Percentiles rank a stretch among this genome's conserved stretches.
These are phyloP conservation scores for Varanus salvator DNA, from an alignment of 2,113 vertebrate species.

Conservation along the genomic window DNA sequence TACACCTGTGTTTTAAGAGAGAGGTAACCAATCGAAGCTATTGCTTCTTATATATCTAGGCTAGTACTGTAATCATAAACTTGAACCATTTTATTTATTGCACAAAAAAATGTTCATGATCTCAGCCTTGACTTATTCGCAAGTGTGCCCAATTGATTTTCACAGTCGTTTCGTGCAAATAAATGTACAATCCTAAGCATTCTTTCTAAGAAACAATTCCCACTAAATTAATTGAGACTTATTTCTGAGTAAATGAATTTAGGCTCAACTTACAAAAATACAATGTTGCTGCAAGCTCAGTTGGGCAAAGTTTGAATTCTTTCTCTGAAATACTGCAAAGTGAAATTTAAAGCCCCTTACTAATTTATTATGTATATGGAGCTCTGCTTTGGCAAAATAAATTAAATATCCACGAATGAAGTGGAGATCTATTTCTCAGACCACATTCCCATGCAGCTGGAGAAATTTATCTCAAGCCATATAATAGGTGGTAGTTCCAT, in stretches of 20 bases:
- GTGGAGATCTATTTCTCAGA: constrained; percentile 40
- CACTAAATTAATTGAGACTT: background rate
- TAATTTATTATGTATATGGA: background rate
- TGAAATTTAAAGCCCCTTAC: background rate
- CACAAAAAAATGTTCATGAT: background rate
- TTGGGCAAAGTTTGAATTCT: background rate
- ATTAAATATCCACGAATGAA: constrained; percentile 28
- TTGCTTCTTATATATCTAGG: background rate
- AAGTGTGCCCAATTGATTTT: background rate
- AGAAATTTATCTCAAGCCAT: constrained; percentile 46
- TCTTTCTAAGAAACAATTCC: background rate
- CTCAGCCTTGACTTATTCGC: background rate
- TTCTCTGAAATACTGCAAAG: background rate
- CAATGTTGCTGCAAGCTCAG: background rate
- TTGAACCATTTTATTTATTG: background rate
- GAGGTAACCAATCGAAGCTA: background rate
- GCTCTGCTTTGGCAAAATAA: background rate
- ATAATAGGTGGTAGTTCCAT: background rate
- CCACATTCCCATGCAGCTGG: constrained; percentile 50
- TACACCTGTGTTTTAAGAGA: background rate
- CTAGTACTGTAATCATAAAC: background rate
- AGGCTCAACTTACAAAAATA: background rate
- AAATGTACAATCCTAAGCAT: background rate
- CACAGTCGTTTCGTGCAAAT: background rate
- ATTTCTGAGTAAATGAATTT: background rate